Conservation (phyloP, 2,113 vertebrate genomes). For the Chamaea fasciata region DNA sequence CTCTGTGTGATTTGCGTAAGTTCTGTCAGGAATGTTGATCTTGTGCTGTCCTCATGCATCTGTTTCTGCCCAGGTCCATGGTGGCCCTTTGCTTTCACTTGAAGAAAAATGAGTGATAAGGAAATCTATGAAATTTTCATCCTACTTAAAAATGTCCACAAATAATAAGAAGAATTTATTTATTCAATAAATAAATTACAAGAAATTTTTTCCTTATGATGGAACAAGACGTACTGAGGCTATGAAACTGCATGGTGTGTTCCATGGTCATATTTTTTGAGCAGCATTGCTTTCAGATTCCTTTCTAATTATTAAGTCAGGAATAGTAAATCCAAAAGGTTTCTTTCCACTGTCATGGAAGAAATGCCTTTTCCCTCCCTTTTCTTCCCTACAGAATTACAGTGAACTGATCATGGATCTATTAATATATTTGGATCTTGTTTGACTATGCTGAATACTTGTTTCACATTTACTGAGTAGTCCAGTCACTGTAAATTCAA, state of each 20-base stretch:
- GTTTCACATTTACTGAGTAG: neutral
- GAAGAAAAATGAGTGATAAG: neutral
- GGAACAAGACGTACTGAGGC: neutral
- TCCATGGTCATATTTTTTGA: neutral
- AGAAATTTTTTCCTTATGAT: neutral
- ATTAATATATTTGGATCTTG: neutral
- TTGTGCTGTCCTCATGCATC: neutral
- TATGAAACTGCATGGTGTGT: neutral
- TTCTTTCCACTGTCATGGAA: neutral
- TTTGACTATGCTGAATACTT: neutral
- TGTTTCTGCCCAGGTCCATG: neutral
- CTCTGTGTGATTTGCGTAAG: neutral
- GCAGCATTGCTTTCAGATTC: neutral
- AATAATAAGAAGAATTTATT: neutral
- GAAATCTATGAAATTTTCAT: neutral
- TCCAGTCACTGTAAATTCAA: neutral
- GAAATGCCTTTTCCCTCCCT: neutral
- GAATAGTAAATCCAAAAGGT: neutral
- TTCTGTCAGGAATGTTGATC: conserved; percentile 1
- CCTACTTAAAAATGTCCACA: neutral
- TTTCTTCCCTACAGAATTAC: neutral
- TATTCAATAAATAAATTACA: neutral
- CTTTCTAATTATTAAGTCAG: conserved; percentile 14
- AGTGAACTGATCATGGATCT: neutral
- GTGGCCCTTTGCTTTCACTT: neutral